Evolutionary conservation across 2,888 invertebrate species (phyloP).

Genomic region (Muschampia plurimacula): DNA sequence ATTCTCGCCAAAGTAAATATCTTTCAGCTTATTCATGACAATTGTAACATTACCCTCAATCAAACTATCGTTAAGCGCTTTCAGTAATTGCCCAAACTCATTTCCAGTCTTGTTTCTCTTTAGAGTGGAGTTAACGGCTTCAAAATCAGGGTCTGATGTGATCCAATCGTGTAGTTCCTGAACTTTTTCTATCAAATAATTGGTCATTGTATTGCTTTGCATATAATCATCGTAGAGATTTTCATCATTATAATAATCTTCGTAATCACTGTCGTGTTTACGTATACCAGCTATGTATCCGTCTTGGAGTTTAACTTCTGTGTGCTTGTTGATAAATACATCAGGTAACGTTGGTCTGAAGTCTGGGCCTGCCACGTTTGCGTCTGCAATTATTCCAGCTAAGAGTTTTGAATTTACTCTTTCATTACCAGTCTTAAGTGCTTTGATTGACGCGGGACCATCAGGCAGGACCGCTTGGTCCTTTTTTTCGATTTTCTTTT

Average conservation of each 20-base stretch:
- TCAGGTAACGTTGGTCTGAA: constrained; percentile 73
- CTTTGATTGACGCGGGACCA: neutral
- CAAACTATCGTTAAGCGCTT: constrained; percentile 82
- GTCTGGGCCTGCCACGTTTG: constrained; percentile 55
- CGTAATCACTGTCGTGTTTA: constrained; percentile 61
- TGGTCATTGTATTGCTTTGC: constrained; percentile 77
- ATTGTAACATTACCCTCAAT: constrained; percentile 78
- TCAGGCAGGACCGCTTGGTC: constrained; percentile 57
- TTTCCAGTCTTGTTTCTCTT: constrained; percentile 53
- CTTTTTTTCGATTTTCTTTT: constrained; percentile 75
- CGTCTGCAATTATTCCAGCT: constrained; percentile 13
- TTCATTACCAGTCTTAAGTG: constrained; percentile 2
- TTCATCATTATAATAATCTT: constrained; percentile 75
- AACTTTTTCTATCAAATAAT: constrained; percentile 80
- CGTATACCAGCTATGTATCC: constrained; percentile 59
- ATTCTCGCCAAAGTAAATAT: constrained; percentile 80
- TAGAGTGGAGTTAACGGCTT: constrained; percentile 49
- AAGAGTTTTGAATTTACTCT: constrained; percentile 16
- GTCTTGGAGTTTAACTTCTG: constrained; percentile 60
- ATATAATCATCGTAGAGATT: constrained; percentile 78
- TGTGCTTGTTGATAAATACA: constrained; percentile 42
- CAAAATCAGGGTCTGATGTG: constrained; percentile 69
- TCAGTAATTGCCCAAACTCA: constrained; percentile 71
- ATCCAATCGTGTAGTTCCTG: constrained; percentile 84
- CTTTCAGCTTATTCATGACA: constrained; percentile 79